Percentiles rank a stretch among this genome's conserved stretches.
These are phyloP conservation scores for Botia kubotai DNA, from an alignment of 2,797 vertebrate species.

Conservation along the genomic window DNA sequence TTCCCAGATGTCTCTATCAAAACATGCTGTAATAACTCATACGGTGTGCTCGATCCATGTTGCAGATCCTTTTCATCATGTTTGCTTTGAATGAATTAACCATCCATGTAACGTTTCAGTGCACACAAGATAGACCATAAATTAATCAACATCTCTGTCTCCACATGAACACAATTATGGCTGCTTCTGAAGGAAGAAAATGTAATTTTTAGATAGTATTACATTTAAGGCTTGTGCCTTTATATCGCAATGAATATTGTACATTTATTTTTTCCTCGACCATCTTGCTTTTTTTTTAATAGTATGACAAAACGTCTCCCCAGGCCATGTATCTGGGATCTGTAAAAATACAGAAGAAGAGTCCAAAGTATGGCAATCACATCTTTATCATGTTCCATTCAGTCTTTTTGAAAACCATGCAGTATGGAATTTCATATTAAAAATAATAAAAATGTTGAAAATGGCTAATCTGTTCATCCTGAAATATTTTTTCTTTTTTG, in stretches of 20 bases:
- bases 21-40: constrained; percentile 84
- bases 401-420: constrained; percentile 90
- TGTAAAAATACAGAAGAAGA: constrained; percentile 86
- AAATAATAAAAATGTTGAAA: constrained; percentile 92
- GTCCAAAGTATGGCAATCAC: constrained; percentile 83
- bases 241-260: constrained; percentile 81
- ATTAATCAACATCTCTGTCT: constrained; percentile 49
- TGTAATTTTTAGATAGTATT: constrained; percentile 81
- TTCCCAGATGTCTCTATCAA: constrained; percentile 82
- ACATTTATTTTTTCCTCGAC: constrained; percentile 42
- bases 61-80: constrained; percentile 86
- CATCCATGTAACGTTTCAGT: constrained; percentile 60
- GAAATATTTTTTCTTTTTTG: constrained; percentile 70
- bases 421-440: constrained; percentile 85
- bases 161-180: constrained; percentile 54
- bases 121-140: constrained; percentile 69
- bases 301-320: constrained; percentile 61
- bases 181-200: constrained; percentile 68
- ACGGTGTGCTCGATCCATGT: constrained; percentile 83
- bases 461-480: constrained; percentile 82
- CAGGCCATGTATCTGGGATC: constrained; percentile 73
- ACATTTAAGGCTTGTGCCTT: constrained; percentile 81
- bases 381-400: constrained; percentile 77
- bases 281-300: constrained; percentile 68
- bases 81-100: constrained; percentile 74